Percentiles rank a stretch among this genome's conserved stretches.
Conservation (phyloP, 2,888 invertebrate genomes). For the Lymantria dispar region DNA sequence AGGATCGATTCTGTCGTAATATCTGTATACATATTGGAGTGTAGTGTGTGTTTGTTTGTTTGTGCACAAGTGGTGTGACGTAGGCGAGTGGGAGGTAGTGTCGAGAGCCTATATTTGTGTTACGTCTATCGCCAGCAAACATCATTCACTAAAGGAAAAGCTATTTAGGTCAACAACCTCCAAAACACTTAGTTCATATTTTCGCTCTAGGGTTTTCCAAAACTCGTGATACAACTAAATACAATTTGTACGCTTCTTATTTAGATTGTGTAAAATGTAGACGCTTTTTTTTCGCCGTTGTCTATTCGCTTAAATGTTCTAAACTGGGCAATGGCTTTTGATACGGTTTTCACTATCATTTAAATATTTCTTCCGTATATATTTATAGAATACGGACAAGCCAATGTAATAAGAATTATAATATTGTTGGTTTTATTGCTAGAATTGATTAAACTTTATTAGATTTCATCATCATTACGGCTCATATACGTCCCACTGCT, state of each 20-base stretch:
- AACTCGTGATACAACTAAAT: not conserved
- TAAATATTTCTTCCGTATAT: too few relatives aligned
- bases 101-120: not conserved
- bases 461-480: too few relatives aligned
- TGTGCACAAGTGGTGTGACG: not conserved
- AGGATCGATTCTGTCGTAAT: not conserved
- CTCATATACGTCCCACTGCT: too few relatives aligned
- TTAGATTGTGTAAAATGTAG: too few relatives aligned
- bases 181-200: not conserved
- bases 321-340: too few relatives aligned
- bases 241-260: not conserved
- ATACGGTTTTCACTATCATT: too few relatives aligned
- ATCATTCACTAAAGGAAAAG: not conserved
- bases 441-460: too few relatives aligned
- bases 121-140: not conserved
- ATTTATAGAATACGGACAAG: too few relatives aligned
- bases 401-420: too few relatives aligned
- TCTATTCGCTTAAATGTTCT: too few relatives aligned
- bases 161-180: not conserved
- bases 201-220: not conserved
- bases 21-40: not conserved
- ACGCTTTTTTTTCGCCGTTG: too few relatives aligned
- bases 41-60: not conserved
- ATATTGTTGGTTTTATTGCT: too few relatives aligned
- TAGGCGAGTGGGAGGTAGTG: not conserved